Evolutionary conservation across 2,797 vertebrate genomes (phyloP), one percentile per base, ranked within the genome.

Genomic region (Dallia pectoralis): DNA sequence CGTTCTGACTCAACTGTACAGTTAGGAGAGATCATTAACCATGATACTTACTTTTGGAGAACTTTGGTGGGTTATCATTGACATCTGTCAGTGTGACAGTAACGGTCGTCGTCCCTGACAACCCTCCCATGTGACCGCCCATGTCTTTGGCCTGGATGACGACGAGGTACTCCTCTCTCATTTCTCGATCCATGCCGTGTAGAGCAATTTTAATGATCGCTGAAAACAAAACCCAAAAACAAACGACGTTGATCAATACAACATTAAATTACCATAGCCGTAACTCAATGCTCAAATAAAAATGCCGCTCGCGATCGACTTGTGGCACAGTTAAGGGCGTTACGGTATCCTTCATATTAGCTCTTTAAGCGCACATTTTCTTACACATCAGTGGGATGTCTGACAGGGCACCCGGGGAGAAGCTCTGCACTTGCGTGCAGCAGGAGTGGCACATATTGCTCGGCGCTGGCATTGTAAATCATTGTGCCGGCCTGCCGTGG

Each of bases 101-200:
- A 78, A 99, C 96, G 0, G 98, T 98, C 0, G 97, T 98, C 0
- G 97, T 99, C 82, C 98, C 98, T 22, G 97, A 99, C 72, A 99
- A 89, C 74, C 98, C 98, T 0, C 98, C 98, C 87, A 98, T 98
- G 83, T 99, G 98, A 79, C 98, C 98, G 67, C 98, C 98, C 98
- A 99, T 99, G 88, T 99, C 98, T 89, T 99, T 99, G 69, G 97
- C 98, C 91, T 99, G 98, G 78, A 99, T 99, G 82, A 99, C 97
- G n/a, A 99, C 96, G 79, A 96, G 92, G 82, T 99, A 99, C 79
- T 98, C 97, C 81, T 99, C 97, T 87, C 97, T 96, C 90, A 97
- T 96, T 92, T 99, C 98, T 77, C 98, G 94, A 81, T 99, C 98
- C 98, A 99, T 99, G 83, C 95, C 97, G 30, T 97, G 95, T 85